Evolutionary conservation across 2,888 invertebrate species (phyloP).

Genomic region (Andrena chrysosceles): DNA sequence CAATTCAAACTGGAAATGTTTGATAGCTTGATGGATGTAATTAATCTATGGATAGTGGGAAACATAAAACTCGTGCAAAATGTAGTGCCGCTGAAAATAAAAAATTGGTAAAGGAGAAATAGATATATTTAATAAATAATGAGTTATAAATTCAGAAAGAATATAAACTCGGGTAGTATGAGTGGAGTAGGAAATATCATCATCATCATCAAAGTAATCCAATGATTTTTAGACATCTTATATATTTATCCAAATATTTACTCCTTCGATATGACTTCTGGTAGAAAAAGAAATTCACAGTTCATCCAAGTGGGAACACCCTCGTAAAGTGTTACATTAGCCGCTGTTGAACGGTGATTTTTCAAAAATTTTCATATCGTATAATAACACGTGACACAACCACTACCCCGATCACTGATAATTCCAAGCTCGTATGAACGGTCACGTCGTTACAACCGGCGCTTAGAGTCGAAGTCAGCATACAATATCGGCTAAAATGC

Average conservation of each 20-base stretch:
- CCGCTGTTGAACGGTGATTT: background rate
- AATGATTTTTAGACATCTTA: too few species aligned
- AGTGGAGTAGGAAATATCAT: too few species aligned
- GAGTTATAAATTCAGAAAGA: too few species aligned
- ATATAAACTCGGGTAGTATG: too few species aligned
- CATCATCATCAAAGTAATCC: too few species aligned
- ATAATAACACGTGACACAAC: background rate
- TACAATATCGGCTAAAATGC: slow-evolving; percentile 39
- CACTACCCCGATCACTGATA: slow-evolving; percentile 29
- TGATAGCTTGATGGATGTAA: too few species aligned
- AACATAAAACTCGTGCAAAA: too few species aligned
- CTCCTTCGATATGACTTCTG: background rate
- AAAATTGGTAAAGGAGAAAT: too few species aligned
- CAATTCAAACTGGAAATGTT: background rate
- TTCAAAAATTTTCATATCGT: slow-evolving; percentile 10
- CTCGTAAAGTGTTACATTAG: background rate
- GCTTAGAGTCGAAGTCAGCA: slow-evolving; percentile 36
- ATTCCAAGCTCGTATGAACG: slow-evolving; percentile 36
- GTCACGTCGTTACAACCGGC: slow-evolving; percentile 31
- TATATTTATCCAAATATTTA: background rate
- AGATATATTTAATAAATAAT: too few species aligned
- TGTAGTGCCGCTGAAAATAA: too few species aligned
- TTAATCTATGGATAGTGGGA: too few species aligned
- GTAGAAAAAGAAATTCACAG: background rate
- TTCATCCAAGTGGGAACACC: background rate